Evolutionary conservation across 2,888 invertebrate species (phyloP).

Genomic region (Andrena bucephala): DNA sequence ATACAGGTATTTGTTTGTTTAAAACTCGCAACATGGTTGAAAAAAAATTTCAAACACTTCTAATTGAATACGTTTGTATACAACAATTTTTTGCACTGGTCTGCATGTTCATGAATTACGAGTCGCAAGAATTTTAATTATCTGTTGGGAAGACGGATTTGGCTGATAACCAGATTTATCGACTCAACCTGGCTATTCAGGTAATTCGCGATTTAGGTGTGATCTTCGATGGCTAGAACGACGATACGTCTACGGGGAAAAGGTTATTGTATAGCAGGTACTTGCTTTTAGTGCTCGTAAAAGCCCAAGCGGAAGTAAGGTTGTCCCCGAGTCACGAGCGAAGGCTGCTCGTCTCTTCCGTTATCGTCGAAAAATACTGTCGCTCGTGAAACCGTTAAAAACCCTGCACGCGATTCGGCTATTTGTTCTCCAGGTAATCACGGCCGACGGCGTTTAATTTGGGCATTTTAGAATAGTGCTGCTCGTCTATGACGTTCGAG

Average conservation of each 20-base stretch:
- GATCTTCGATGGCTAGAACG: conserved; percentile 24
- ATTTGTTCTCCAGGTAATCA: conserved; percentile 40
- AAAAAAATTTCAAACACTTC: too few relatives aligned
- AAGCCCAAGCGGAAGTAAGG: conserved; percentile 44
- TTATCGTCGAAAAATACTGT: conserved; percentile 36
- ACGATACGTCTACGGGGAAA: conserved; percentile 31
- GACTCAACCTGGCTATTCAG: neutral
- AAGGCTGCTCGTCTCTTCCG: conserved; percentile 19
- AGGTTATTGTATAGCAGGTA: conserved; percentile 40
- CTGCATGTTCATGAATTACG: too few relatives aligned
- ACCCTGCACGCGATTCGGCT: conserved; percentile 55
- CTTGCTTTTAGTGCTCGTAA: conserved; percentile 63
- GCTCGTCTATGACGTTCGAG: conserved; percentile 9
- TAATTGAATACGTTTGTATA: too few relatives aligned
- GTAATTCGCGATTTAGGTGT: neutral
- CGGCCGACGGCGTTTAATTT: conserved; percentile 22
- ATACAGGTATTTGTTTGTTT: too few relatives aligned
- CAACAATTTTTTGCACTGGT: too few relatives aligned
- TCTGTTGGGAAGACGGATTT: neutral
- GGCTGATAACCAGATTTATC: neutral
- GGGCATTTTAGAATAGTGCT: neutral
- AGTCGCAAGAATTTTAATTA: neutral
- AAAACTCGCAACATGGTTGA: too few relatives aligned
- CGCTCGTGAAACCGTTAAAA: conserved; percentile 24
- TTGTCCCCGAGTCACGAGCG: conserved; percentile 46